Base-by-base conservation (phyloP, 2,113 vertebrate genomes). In the Zosterops japonicus region DNA sequence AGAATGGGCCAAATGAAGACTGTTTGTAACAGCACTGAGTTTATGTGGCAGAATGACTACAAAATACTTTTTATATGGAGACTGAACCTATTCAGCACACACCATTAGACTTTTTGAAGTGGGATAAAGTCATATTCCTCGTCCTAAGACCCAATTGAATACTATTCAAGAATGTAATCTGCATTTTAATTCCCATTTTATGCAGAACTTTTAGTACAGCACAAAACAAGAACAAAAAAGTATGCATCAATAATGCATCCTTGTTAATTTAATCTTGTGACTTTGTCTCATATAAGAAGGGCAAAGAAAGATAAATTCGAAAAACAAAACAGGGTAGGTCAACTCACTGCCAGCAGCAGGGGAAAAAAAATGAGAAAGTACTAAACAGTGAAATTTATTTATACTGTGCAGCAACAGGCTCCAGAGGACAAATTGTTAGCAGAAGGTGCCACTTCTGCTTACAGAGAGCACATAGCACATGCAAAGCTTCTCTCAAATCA, bases 361-460 rank as follows among this genome's bases (percentile, higher is more conserved):
- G 60, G 56, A 90, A 93, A 47, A 47, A 87, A 88, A 96, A 83
- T 3, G 65, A 64, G 72, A 89, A 93, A 94, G 76, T 71, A 83
- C 85, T 92, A 60, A 92, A 88, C 68, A 90, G 63, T 67, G 71
- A 91, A 83, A 91, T 83, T 86, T 95, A 96, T 96, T 97, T 96
- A 88, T 69, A 78, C 46, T 55, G 64, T 67, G 63, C 4, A 11
- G 81, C 63, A 94, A 82, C 25, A 57, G 70, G 63, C 79, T 96
- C 77, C 85, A 93, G 72, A 94, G 83, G 84, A 92, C 79, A 96
- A 92, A 96, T 56, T 95, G 94, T 86, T 95, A 96, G 86, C 94
- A 94, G 92, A 86, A 94, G 85, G 79, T 94, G 56, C 64, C 76
- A 87, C 79, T 94, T 39, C 39, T 39, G 11, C 39, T 39, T 39